phyloP scores from a whole-genome alignment of 1,140 invertebrate species.

The Phortica variegata region DNA sequence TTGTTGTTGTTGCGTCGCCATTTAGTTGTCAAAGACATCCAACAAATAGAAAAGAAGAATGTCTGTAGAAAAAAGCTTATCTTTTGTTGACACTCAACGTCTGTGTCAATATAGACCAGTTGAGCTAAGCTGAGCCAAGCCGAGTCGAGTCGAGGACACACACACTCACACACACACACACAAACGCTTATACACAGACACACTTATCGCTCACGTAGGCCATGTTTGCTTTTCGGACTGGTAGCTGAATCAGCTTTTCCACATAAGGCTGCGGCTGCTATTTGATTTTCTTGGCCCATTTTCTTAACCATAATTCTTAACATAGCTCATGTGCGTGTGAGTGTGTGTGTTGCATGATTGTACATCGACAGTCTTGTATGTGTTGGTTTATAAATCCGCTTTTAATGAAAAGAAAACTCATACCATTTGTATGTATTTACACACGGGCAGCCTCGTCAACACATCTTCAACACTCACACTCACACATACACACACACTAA shows the following conservation, averaged over 20 bases:
- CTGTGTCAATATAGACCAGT: conserved; percentile 53
- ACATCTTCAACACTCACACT: neutral
- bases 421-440: conserved; percentile 32
- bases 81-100: conserved; percentile 51
- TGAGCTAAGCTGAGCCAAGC: conserved; percentile 10
- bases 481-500: conserved; percentile 1
- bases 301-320: conserved; percentile 24
- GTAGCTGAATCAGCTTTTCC: conserved; percentile 30
- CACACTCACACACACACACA: conserved; percentile 14
- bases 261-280: too few species aligned
- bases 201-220: conserved; percentile 3
- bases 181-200: too few species aligned
- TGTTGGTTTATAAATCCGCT: conserved; percentile 49
- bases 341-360: conserved; percentile 28
- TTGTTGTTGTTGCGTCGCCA: too few species aligned
- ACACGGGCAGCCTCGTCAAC: neutral
- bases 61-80: too few species aligned
- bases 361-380: conserved; percentile 12
- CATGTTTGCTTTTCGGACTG: conserved; percentile 18
- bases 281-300: neutral
- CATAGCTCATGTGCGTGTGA: conserved; percentile 20
- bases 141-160: conserved; percentile 20
- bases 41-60: conserved; percentile 53
- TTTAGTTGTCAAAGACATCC: too few species aligned
- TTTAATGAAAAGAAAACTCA: conserved; percentile 55